Conservation (phyloP, 2,797 vertebrate species). For the Periophthalmus magnuspinnatus region DNA sequence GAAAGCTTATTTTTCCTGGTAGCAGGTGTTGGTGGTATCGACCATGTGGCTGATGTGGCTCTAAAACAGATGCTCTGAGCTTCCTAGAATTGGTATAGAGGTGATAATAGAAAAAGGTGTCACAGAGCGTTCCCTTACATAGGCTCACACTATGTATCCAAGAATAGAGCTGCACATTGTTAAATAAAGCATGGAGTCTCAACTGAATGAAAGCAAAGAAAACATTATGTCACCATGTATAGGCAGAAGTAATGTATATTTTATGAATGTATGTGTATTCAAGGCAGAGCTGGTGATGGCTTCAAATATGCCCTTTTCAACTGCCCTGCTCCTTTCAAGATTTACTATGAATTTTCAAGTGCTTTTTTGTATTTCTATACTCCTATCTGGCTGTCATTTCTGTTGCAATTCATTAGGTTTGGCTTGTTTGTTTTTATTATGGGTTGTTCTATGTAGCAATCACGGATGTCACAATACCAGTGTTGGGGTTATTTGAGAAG, state of each 20-base stretch:
- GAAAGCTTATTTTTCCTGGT: constrained; percentile 15
- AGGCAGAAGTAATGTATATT: constrained; percentile 30
- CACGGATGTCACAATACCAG: no score
- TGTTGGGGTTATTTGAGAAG: no score
- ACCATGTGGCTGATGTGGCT: constrained; percentile 7
- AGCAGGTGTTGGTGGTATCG: constrained; percentile 12
- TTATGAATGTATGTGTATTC: constrained; percentile 21
- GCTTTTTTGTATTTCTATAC: neutral
- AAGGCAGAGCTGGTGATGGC: neutral
- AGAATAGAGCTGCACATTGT: constrained; percentile 22
- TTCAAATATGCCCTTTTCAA: neutral
- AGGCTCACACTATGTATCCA: neutral
- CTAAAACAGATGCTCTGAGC: constrained; percentile 33
- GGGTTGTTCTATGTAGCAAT: neutral
- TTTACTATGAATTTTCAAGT: neutral
- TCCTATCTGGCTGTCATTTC: neutral
- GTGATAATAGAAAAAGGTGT: constrained; percentile 26
- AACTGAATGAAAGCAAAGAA: neutral
- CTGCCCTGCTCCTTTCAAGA: neutral
- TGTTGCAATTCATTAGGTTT: neutral
- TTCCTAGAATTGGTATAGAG: neutral
- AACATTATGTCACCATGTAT: constrained; percentile 9
- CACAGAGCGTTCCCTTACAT: constrained; percentile 11
- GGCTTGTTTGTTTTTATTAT: neutral
- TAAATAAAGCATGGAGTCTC: neutral